Conservation (phyloP, 2,113 vertebrate genomes). For the Rhinopithecus roxellana region DNA sequence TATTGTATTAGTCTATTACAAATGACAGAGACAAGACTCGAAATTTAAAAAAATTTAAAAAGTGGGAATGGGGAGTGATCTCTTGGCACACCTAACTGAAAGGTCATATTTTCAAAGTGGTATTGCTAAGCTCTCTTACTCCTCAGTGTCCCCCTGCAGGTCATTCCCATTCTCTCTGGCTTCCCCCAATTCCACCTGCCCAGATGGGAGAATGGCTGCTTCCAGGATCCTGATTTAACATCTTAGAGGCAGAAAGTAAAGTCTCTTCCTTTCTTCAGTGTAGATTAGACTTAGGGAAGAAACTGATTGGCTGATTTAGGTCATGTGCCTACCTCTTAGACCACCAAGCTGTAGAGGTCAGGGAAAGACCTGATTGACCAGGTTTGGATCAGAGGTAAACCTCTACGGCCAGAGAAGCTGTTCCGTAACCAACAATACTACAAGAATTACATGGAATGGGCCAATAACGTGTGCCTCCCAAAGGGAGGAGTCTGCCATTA, state of each 20-base stretch:
- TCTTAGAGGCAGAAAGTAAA: background rate
- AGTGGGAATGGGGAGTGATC: background rate
- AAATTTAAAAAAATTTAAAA: background rate
- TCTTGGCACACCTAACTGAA: background rate
- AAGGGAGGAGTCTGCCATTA: background rate
- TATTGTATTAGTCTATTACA: background rate
- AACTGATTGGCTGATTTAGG: background rate
- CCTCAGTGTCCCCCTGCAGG: background rate
- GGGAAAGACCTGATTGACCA: background rate
- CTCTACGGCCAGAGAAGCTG: background rate
- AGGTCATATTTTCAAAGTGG: background rate
- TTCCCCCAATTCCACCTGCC: background rate
- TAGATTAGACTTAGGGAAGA: background rate
- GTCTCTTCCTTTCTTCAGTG: background rate
- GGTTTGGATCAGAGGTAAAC: background rate
- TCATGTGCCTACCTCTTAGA: background rate
- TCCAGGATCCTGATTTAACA: background rate
- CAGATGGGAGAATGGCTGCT: background rate
- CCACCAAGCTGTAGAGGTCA: background rate
- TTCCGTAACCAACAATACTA: background rate
- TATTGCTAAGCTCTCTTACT: background rate
- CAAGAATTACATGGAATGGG: background rate
- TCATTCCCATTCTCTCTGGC: background rate
- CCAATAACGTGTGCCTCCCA: background rate
- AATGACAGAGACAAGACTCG: background rate